These are phyloP conservation scores for Potamarius usumacintae DNA, from an alignment of 2,113 vertebrate species.

Conservation along the genomic window DNA sequence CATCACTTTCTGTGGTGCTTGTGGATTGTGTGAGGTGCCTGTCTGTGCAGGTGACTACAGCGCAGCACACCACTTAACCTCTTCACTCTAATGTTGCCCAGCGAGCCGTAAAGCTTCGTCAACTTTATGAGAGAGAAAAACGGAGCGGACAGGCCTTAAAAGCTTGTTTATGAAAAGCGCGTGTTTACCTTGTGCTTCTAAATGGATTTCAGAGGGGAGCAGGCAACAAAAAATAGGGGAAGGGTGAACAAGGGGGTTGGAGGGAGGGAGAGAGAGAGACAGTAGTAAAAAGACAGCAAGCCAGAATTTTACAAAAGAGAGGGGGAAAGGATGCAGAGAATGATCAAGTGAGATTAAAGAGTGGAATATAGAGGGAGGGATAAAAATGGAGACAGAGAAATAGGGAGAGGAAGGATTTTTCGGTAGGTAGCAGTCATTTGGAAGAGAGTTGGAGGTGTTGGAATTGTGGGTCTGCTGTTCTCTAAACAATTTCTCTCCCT, in stretches of 20 bases:
- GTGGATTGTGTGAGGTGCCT: conserved; percentile 23
- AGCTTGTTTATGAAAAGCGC: conserved; percentile 70
- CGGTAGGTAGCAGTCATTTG: conserved; percentile 29
- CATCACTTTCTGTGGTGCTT: conserved; percentile 27
- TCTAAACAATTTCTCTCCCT: conserved; percentile 75
- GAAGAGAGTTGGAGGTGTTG: conserved; percentile 52
- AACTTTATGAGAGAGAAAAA: conserved; percentile 68
- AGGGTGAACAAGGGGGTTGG: conserved; percentile 30
- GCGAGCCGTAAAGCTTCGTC: conserved; percentile 62
- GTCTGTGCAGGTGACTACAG: conserved; percentile 44
- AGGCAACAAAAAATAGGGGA: conserved; percentile 41
- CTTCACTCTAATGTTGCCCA: conserved; percentile 60
- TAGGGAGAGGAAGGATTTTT: neutral
- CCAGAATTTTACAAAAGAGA: conserved; percentile 24
- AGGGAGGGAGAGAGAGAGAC: conserved; percentile 38
- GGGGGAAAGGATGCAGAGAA: conserved; percentile 33
- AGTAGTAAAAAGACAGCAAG: conserved; percentile 43
- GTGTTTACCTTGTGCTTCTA: conserved; percentile 71
- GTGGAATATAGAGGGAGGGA: conserved; percentile 16
- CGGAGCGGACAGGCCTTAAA: conserved; percentile 60
- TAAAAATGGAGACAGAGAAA: conserved; percentile 13
- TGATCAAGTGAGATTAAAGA: conserved; percentile 45
- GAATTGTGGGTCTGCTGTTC: conserved; percentile 60
- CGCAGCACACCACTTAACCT: conserved; percentile 52
- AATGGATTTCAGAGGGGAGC: conserved; percentile 59